Percentiles rank a stretch among this genome's conserved stretches.
Evolutionary conservation across 35 echinoderm and acorn worm genomes (phyloP).

Genomic region (Ophioderma brevispina): DNA sequence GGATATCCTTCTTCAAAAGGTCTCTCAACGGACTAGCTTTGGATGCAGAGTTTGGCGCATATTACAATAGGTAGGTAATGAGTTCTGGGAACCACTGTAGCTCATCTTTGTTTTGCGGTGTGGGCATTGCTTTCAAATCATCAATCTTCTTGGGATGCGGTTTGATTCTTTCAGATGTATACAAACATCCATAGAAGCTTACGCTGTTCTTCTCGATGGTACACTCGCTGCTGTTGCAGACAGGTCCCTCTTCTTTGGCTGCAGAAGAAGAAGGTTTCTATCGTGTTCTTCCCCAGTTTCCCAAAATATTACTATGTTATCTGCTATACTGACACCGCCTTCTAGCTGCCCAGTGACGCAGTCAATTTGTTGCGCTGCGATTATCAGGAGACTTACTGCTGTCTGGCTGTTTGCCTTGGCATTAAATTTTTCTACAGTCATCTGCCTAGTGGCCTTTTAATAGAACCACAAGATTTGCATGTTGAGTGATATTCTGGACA

Average conservation of each 20-base stretch:
- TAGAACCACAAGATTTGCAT: no score
- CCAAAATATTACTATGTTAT: conserved; percentile 39
- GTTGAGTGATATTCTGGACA: no score
- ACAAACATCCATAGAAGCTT: not conserved
- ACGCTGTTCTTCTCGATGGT: not conserved
- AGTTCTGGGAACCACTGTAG: not conserved
- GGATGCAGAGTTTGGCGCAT: conserved; percentile 36
- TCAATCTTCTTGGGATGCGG: not conserved
- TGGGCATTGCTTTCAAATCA: not conserved
- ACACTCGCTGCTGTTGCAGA: not conserved
- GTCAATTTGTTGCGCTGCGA: no score
- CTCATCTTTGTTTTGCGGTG: conserved; percentile 15
- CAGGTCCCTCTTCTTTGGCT: not conserved
- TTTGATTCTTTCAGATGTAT: not conserved
- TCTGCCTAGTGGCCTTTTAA: no score
- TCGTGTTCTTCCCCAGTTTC: conserved; percentile 44
- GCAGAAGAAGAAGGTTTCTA: not conserved
- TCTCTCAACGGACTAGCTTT: conserved; percentile 9
- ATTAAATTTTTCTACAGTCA: no score
- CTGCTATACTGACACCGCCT: no score
- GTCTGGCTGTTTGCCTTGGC: no score
- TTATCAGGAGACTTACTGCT: no score
- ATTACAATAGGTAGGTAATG: not conserved
- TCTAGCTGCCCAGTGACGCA: no score
- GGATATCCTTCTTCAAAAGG: conserved; percentile 29